Evolutionary conservation across 1,140 invertebrate species (phyloP).

Genomic region (Sipha flava): DNA sequence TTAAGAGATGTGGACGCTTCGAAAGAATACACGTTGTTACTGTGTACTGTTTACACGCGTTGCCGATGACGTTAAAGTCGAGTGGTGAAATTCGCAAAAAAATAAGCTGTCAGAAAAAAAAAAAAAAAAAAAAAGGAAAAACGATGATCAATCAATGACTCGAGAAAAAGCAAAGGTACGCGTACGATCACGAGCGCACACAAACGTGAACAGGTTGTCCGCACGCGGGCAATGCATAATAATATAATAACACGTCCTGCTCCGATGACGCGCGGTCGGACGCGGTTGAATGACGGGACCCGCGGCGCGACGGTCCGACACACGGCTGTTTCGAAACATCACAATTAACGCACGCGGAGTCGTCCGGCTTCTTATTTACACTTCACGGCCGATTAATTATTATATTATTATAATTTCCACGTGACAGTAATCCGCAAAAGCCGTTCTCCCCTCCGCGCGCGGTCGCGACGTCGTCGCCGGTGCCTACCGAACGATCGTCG

Average conservation of each 20-base stretch:
- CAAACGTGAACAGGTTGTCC: background rate
- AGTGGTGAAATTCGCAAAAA: background rate
- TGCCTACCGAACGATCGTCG: too few relatives aligned
- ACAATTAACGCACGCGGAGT: background rate
- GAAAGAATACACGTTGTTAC: background rate
- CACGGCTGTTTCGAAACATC: background rate
- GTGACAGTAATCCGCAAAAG: background rate
- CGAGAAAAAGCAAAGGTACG: background rate
- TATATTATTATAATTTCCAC: background rate
- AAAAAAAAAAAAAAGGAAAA: background rate
- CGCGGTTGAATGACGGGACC: background rate
- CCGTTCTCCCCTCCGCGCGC: background rate
- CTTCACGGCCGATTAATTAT: background rate
- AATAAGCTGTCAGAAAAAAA: background rate
- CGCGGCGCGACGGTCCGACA: background rate
- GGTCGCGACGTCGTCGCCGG: background rate
- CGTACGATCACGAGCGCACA: too few relatives aligned
- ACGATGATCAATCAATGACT: background rate
- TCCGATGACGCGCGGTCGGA: background rate
- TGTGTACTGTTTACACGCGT: background rate
- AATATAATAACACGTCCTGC: background rate
- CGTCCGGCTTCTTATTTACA: background rate
- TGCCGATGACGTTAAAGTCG: background rate
- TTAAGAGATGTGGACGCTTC: background rate
- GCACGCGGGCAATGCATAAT: background rate